phyloP scores from a whole-genome alignment of 1,140 invertebrate genomes.

The Tetramorium alpestre region DNA sequence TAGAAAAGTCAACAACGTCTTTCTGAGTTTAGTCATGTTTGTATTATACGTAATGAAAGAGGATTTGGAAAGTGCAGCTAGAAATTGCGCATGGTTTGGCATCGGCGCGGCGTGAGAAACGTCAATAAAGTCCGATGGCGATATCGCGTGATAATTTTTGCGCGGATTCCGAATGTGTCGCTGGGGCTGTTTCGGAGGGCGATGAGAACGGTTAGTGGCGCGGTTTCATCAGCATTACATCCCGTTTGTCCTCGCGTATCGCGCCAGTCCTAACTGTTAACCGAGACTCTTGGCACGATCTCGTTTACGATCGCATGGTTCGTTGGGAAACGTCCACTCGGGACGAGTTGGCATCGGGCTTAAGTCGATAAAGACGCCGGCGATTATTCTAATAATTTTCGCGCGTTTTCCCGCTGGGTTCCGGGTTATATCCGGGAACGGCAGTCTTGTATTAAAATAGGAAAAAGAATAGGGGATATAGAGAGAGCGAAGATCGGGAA shows the following conservation, averaged over 20 bases:
- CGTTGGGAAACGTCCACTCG: slow-evolving; percentile 55
- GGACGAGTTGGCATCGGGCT: slow-evolving; percentile 66
- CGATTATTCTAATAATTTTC: slow-evolving; percentile 74
- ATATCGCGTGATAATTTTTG: slow-evolving; percentile 65
- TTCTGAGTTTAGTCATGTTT: background rate
- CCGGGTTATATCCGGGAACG: slow-evolving; percentile 25
- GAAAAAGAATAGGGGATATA: background rate
- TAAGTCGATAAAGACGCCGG: slow-evolving; percentile 72
- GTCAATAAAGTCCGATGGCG: slow-evolving; percentile 55
- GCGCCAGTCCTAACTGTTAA: slow-evolving; percentile 30
- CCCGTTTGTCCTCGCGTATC: slow-evolving; percentile 21
- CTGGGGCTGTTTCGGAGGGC: slow-evolving; percentile 7
- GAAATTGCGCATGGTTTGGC: slow-evolving; percentile 40
- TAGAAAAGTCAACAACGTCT: background rate
- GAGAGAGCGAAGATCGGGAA: background rate
- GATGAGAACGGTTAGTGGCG: background rate
- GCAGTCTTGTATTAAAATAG: slow-evolving; percentile 35
- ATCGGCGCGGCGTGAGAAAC: slow-evolving; percentile 22
- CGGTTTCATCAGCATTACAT: slow-evolving; percentile 40
- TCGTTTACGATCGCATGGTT: slow-evolving; percentile 55
- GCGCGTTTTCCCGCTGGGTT: slow-evolving; percentile 1
- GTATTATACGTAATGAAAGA: background rate
- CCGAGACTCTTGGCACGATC: slow-evolving; percentile 69
- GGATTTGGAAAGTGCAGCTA: background rate
- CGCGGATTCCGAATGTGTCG: slow-evolving; percentile 34